Base-by-base conservation (phyloP, 2,113 vertebrate species). In the Isurus oxyrinchus region DNA sequence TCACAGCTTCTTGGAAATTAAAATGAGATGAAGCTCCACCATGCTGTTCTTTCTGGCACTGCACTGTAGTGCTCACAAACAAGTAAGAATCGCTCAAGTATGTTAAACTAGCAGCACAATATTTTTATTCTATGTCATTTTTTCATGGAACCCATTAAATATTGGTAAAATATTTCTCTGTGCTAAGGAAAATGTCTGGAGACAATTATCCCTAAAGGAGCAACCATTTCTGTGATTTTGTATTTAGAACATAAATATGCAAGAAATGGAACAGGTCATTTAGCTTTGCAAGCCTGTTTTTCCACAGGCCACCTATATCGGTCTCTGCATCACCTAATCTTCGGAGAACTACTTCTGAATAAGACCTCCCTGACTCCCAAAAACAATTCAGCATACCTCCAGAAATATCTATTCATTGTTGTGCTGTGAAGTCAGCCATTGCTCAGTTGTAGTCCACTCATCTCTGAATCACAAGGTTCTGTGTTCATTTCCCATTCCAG, bases 1-100 rank as follows among this genome's bases (percentile, higher is more conserved):
- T n/a, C 90, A 94, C 57, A n/a, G 19, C 35, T 63, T n/a, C 90
- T 31, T 94, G 90, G 31, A 91, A 91, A 57, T 91, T 27, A 91
- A 57, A 40, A 63, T 63, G 90, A 94, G 59, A 61, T 40, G 59
- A 94, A 19, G 31, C 35, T 94, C 21, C 57, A n/a, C 59, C 31
- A 93, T 93, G 90, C 57, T 93, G 55, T 61, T 91, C 57, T n/a
- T 40, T 91, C 87, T 55, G 31, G 55, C 53, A 91, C 10, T 5
- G 61, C 21, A 59, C 10, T 61, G 4, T 91, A 31, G 55, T 35
- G 35, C 27, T 35, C 55, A 91, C 59, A 94, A 63, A 63, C 14
- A 84, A 84, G 5, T 40, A 84, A 84, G 72, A 31, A 14, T 84
- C n/a, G 44, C n/a, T 84, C 40, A 44, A 84, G 19, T 84, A 44